Conservation (phyloP, 2,113 vertebrate genomes). For the Salvelinus fontinalis region DNA sequence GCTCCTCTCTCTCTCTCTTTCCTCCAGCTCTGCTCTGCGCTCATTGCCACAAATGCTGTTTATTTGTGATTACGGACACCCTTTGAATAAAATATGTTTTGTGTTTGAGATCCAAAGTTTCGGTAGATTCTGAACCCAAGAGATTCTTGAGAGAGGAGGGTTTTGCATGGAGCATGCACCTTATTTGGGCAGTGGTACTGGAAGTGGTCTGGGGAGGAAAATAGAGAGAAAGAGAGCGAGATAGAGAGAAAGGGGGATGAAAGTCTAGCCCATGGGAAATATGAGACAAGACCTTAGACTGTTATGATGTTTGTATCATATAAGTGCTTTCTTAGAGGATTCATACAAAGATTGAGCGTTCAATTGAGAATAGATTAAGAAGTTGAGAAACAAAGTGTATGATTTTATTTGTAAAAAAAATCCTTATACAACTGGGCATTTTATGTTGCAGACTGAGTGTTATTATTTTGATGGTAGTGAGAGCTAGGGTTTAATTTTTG, state of each 20-base stretch:
- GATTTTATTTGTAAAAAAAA: conserved; percentile 36
- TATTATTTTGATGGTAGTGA: not conserved
- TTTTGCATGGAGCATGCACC: conserved; percentile 62
- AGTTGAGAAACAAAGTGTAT: conserved; percentile 58
- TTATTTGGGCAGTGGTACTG: conserved; percentile 67
- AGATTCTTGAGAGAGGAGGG: conserved; percentile 51
- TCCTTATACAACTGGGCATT: not conserved
- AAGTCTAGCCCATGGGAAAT: conserved; percentile 74
- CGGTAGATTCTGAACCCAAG: conserved; percentile 63
- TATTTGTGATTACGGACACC: conserved; percentile 76
- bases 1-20: conserved; percentile 40
- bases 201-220: conserved; percentile 59
- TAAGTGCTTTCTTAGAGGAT: conserved; percentile 57
- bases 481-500: not conserved
- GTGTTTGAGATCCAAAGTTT: conserved; percentile 72
- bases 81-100: conserved; percentile 76
- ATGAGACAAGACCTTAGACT: conserved; percentile 69
- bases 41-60: conserved; percentile 72
- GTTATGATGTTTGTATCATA: conserved; percentile 61
- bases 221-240: not conserved
- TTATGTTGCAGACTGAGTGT: not conserved
- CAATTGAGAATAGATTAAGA: conserved; percentile 69
- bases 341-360: conserved; percentile 67
- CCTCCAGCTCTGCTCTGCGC: conserved; percentile 46
- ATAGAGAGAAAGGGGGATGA: conserved; percentile 57